Base-by-base conservation (phyloP, 2,797 vertebrate genomes). In the Chaunax sp. region DNA sequence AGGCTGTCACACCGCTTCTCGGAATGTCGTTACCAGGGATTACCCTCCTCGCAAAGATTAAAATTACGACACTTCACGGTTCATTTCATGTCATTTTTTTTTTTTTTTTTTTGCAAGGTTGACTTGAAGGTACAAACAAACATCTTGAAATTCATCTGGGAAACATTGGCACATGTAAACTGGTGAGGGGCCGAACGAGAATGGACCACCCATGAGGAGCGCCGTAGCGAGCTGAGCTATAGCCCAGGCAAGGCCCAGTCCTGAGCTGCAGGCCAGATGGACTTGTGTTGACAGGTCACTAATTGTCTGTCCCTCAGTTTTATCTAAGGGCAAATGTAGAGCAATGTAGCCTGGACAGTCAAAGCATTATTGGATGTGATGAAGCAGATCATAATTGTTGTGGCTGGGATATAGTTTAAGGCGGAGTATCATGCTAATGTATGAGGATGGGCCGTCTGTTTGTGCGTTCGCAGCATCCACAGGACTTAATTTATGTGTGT, bases 61-160 rank as follows among this genome's bases (percentile, higher is more conserved):
- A 81, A 56, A 68, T 85, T 78, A 53, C 59, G 16, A 69, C 76
- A 78, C 55, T 62, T 78, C 22, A 20, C 57, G 20, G 47, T 71
- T 77, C 64, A 38, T 46, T 72, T 79, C 20, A 61, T 81, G 55
- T 60, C 59, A 15, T 75, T 60, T 40, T 40, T 1, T 40, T 83
- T 54, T 58, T 67, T 15, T 76, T 59, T 56, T 26, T 60, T 78
- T 55, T 66, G 26, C 65, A 49, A 50, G 55, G 55, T 69, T 84
- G 73, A 79, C 57, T 78, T 33, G 47, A 77, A 84, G 44, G 67
- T 72, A n/a, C n/a, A 75, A 90, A 86, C 76, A 87, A 80, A 56
- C 75, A 69, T 67, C 52, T 82, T 78, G 67, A 76, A 73, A 46
- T 74, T 51, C 63, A 51, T 69, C 71, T 82, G 52, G 52, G 77